Conservation (phyloP, 2,113 vertebrate species). For the Alouatta palliata region DNA sequence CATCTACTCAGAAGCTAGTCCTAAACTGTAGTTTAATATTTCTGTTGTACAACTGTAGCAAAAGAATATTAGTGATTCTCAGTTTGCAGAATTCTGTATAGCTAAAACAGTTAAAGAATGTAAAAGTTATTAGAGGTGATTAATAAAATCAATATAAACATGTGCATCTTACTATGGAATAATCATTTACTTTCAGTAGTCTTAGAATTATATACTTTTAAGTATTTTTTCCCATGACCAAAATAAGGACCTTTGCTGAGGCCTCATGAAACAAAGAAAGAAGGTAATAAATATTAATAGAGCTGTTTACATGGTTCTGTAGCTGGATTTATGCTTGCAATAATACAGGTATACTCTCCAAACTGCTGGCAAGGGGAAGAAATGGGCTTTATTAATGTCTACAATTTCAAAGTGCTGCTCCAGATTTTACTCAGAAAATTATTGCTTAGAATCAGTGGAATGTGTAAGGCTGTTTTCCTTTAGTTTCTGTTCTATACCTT, state of each 20-base stretch:
- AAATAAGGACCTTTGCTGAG: conserved; percentile 57
- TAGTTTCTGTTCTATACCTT: not conserved
- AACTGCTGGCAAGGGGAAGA: conserved; percentile 67
- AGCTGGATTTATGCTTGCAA: conserved; percentile 71
- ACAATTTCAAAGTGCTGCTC: conserved; percentile 63
- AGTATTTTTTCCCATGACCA: conserved; percentile 29
- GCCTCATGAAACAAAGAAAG: conserved; percentile 63
- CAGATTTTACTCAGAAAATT: conserved; percentile 58
- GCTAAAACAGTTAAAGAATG: conserved; percentile 14
- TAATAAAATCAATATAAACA: conserved; percentile 38
- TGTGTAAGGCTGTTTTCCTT: conserved; percentile 40
- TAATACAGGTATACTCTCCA: conserved; percentile 68
- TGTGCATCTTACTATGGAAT: not conserved
- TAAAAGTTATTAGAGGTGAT: not conserved
- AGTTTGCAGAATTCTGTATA: not conserved
- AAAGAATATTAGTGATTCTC: conserved; percentile 10
- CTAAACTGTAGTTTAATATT: conserved; percentile 67
- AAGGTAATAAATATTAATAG: conserved; percentile 74
- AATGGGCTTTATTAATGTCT: conserved; percentile 69
- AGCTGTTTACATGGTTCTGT: conserved; percentile 61
- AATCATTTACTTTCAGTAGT: conserved; percentile 11
- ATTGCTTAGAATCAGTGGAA: conserved; percentile 64
- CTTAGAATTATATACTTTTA: conserved; percentile 40
- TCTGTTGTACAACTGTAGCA: conserved; percentile 62
- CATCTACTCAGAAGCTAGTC: conserved; percentile 67